These are phyloP conservation scores for Furcifer pardalis DNA, from an alignment of 2,797 vertebrate genomes.

Conservation along the genomic window DNA sequence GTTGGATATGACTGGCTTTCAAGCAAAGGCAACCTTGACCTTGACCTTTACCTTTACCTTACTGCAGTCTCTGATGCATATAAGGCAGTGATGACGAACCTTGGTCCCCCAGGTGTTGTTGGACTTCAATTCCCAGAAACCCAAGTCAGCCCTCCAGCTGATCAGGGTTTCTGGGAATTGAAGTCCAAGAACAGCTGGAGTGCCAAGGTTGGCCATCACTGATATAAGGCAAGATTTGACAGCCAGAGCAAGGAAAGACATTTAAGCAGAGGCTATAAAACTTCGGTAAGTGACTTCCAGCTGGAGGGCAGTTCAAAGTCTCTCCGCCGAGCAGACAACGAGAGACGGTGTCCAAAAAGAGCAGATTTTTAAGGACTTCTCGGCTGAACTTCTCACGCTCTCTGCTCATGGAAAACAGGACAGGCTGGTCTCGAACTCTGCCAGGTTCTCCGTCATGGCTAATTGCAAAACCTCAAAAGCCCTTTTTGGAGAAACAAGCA, in stretches of 20 bases:
- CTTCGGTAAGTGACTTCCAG: slow-evolving; percentile 53
- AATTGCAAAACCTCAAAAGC: slow-evolving; percentile 43
- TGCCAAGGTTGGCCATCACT: no score
- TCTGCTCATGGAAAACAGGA: slow-evolving; percentile 22
- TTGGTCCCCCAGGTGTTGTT: no score
- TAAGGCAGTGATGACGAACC: no score
- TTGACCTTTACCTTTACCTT: no score
- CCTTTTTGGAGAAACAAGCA: not conserved
- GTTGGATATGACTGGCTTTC: no score
- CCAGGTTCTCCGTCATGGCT: slow-evolving; percentile 24
- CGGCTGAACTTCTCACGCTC: slow-evolving; percentile 37
- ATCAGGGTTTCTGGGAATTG: no score
- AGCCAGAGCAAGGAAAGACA: slow-evolving; percentile 55
- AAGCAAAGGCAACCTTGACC: no score
- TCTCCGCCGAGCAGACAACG: slow-evolving; percentile 46
- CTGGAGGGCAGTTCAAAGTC: slow-evolving; percentile 66
- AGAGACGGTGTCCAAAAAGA: slow-evolving; percentile 50
- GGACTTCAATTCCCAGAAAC: no score
- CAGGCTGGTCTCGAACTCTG: slow-evolving; percentile 18
- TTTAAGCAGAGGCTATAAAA: slow-evolving; percentile 61
- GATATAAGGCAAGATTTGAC: slow-evolving; percentile 69
- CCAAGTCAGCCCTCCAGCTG: no score
- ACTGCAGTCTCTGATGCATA: slow-evolving; percentile 64
- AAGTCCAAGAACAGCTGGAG: no score
- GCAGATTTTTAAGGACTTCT: slow-evolving; percentile 51